These are phyloP conservation scores for Leptothorax acervorum DNA, from an alignment of 2,888 invertebrate genomes.

Conservation along the genomic window DNA sequence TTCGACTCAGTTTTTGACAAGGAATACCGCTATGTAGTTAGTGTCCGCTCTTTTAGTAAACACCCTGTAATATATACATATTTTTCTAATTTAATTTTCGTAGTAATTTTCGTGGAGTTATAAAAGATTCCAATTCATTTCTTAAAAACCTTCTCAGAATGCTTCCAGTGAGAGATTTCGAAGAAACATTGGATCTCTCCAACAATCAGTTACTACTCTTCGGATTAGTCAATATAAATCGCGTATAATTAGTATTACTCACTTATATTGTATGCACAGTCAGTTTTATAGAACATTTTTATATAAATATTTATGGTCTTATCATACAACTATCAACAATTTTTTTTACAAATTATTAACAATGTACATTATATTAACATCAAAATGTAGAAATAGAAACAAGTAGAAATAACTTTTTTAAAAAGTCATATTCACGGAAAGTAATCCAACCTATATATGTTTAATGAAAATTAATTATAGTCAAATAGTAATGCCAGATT, in stretches of 20 bases:
- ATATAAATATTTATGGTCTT: neutral
- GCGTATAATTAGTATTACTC: constrained; percentile 4
- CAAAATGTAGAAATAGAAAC: neutral
- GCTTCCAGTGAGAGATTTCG: constrained; percentile 33
- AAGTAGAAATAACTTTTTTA: neutral
- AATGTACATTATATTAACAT: neutral
- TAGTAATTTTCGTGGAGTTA: no score
- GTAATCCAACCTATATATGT: neutral
- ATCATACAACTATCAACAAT: neutral
- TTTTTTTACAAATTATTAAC: neutral
- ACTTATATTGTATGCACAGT: neutral
- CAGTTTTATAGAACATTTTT: neutral
- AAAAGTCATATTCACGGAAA: neutral
- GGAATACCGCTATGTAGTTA: no score
- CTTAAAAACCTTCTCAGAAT: constrained; percentile 43
- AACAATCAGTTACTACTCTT: neutral
- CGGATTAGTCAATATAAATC: constrained; percentile 51
- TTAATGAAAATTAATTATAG: neutral
- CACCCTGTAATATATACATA: no score
- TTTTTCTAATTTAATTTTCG: no score
- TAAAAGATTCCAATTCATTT: constrained; percentile 70
- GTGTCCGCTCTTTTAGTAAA: no score
- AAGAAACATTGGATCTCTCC: constrained; percentile 64
- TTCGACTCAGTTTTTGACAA: no score
- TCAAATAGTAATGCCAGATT: neutral